These are phyloP conservation scores for Colletes gigas DNA, from an alignment of 1,140 invertebrate genomes.

Conservation along the genomic window DNA sequence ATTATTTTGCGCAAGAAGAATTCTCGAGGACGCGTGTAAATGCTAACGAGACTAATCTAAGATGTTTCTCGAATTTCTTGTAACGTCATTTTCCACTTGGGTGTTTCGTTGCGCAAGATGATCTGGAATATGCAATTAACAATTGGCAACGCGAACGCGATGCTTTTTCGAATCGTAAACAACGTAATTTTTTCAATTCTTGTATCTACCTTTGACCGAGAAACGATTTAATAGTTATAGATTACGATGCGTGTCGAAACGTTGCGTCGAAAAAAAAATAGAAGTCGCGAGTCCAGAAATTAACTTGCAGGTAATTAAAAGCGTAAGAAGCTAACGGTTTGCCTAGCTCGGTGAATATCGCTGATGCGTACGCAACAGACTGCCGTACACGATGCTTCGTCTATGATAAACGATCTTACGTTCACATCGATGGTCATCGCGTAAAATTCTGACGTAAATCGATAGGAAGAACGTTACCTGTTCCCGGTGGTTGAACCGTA, in stretches of 20 bases:
- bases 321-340: conserved; percentile 64
- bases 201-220: too few species aligned
- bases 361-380: conserved; percentile 20
- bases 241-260: not conserved
- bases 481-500: conserved; percentile 15
- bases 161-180: too few species aligned
- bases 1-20: too few species aligned
- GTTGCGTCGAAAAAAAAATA: too few species aligned
- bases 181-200: too few species aligned
- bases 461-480: conserved; percentile 42
- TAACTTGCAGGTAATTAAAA: conserved; percentile 44
- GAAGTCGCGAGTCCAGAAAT: not conserved
- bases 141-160: too few species aligned
- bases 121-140: too few species aligned
- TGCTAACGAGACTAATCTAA: too few species aligned
- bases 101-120: too few species aligned
- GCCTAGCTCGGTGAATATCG: conserved; percentile 41
- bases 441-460: conserved; percentile 49
- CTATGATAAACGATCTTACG: conserved; percentile 54
- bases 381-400: conserved; percentile 19
- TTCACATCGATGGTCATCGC: conserved; percentile 50
- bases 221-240: not conserved
- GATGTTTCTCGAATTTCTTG: too few species aligned
- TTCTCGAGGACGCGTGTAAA: too few species aligned
- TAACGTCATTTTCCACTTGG: too few species aligned